Conservation (phyloP, 2,797 vertebrate species). For the Xiphorhynchus erythropygius region DNA sequence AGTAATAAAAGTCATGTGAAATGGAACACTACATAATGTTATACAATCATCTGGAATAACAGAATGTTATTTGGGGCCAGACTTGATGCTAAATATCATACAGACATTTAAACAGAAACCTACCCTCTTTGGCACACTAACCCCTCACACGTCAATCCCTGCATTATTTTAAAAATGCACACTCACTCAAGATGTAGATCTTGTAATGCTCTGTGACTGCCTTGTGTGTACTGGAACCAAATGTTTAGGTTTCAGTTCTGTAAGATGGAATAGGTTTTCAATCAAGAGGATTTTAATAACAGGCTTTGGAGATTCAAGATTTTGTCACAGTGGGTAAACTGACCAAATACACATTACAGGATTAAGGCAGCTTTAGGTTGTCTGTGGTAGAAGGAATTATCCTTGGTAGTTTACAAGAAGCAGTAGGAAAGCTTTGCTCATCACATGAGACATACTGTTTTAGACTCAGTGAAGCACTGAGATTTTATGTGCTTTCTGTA, state of each 20-base stretch:
- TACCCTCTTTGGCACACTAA: slow-evolving; percentile 19
- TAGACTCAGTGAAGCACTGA: not conserved
- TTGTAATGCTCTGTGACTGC: slow-evolving; percentile 4
- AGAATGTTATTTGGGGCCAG: slow-evolving; percentile 36
- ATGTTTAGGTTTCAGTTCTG: not conserved
- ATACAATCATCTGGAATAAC: slow-evolving; percentile 24
- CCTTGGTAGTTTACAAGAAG: not conserved
- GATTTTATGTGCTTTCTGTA: slow-evolving; percentile 11
- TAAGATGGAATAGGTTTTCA: slow-evolving; percentile 27
- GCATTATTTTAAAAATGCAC: slow-evolving; percentile 14
- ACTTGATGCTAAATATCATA: slow-evolving; percentile 40
- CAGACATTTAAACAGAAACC: slow-evolving; percentile 37
- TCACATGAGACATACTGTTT: not conserved
- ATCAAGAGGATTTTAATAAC: slow-evolving; percentile 5
- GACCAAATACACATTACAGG: slow-evolving; percentile 7
- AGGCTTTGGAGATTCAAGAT: not conserved
- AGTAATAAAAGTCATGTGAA: slow-evolving; percentile 48
- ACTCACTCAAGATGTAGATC: not conserved
- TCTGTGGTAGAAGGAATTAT: slow-evolving; percentile 38
- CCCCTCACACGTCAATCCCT: not conserved
- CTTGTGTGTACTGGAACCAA: slow-evolving; percentile 16
- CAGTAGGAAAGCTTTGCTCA: slow-evolving; percentile 46
- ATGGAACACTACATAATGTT: slow-evolving; percentile 20
- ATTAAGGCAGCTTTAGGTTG: slow-evolving; percentile 44
- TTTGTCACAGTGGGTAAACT: slow-evolving; percentile 43